Evolutionary conservation across 2,113 vertebrate genomes (phyloP).

Genomic region (Athene cunicularia): DNA sequence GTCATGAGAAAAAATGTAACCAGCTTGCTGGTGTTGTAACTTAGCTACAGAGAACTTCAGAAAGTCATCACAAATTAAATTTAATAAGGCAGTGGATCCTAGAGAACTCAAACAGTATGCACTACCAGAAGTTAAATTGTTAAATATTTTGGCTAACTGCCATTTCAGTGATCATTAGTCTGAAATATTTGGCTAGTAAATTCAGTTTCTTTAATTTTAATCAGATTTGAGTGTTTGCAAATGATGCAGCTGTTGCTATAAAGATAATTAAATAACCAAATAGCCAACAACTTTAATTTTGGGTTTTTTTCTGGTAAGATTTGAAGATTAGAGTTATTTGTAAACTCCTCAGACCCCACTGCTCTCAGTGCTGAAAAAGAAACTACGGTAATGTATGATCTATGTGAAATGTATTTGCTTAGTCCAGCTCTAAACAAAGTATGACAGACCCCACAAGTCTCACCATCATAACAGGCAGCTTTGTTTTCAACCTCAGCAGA

Average conservation of each 20-base stretch:
- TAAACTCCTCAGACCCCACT: background rate
- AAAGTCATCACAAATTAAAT: background rate
- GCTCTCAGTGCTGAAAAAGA: background rate
- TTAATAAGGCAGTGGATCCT: background rate
- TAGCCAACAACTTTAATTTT: slow-evolving; percentile 47
- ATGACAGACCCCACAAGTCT: background rate
- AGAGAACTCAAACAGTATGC: background rate
- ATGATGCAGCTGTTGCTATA: slow-evolving; percentile 61
- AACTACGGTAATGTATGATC: background rate
- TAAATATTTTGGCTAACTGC: slow-evolving; percentile 49
- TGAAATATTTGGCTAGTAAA: slow-evolving; percentile 66
- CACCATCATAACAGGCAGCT: background rate
- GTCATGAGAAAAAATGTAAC: background rate
- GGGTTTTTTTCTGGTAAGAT: background rate
- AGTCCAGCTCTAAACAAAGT: background rate
- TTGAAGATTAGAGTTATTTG: slow-evolving; percentile 36
- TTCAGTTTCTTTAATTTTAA: slow-evolving; percentile 64
- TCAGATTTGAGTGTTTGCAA: slow-evolving; percentile 65
- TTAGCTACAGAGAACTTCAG: background rate
- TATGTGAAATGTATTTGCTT: background rate
- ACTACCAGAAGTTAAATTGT: slow-evolving; percentile 44
- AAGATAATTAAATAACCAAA: slow-evolving; percentile 63
- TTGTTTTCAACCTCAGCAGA: background rate
- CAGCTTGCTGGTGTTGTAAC: background rate
- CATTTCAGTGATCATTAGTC: slow-evolving; percentile 54